Percentiles rank a stretch among this genome's conserved stretches.
Conservation (phyloP, 2,888 invertebrate genomes). For the Synanthedon andrenaeformis region DNA sequence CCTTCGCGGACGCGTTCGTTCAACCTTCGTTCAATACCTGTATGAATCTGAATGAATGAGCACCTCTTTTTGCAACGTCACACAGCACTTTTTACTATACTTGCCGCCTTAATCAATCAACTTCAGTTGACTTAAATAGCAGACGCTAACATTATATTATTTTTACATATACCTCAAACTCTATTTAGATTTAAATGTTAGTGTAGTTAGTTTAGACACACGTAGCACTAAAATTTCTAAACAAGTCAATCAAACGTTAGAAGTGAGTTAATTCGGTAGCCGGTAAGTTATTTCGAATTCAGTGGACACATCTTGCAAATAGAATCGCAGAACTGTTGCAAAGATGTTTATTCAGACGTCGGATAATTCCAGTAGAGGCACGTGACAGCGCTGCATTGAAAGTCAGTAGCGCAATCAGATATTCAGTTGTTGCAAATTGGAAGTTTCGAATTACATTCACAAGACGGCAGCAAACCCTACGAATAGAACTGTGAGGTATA, state of each 20-base stretch:
- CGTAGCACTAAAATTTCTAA: not conserved
- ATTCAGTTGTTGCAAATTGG: slow-evolving; percentile 2
- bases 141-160: too few species aligned
- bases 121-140: too few species aligned
- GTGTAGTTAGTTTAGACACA: too few species aligned
- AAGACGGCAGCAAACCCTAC: not conserved
- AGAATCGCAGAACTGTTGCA: slow-evolving; percentile 18
- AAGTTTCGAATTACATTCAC: slow-evolving; percentile 1
- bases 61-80: too few species aligned
- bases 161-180: too few species aligned
- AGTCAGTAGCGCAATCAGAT: slow-evolving; percentile 11
- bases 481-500: slow-evolving; percentile 1
- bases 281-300: slow-evolving; percentile 12
- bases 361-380: slow-evolving; percentile 5
- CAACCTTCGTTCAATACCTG: too few species aligned
- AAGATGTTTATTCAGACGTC: slow-evolving; percentile 15
- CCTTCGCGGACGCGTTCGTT: too few species aligned
- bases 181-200: too few species aligned
- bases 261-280: not conserved
- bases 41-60: too few species aligned
- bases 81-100: too few species aligned
- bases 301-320: slow-evolving; percentile 16
- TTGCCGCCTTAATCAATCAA: too few species aligned
- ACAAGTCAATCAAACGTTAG: not conserved
- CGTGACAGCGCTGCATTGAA: slow-evolving; percentile 6